Base-by-base conservation (phyloP, 2,113 vertebrate species). In the Carassius gibelio region DNA sequence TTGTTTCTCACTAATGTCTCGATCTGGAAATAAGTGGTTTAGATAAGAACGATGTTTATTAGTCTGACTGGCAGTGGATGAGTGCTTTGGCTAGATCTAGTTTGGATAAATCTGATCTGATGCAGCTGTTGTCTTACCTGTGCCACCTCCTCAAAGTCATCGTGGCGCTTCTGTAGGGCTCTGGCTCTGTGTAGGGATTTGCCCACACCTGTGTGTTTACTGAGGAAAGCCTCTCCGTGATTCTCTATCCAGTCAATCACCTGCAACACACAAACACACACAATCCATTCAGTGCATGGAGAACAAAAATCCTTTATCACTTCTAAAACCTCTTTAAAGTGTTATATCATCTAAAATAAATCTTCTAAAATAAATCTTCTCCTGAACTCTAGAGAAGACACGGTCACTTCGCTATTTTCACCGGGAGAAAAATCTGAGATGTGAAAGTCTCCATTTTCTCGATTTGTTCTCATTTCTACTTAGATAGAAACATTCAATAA, bases 221-320 rank as follows among this genome's bases (percentile, higher is more conserved):
- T 99, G 82, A 99, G 95, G 88, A 99, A 99, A 59, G 98, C 98
- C 93, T 99, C 98, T 30, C 98, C 98, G 0, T 99, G 98, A 90
- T 99, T 99, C 92, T 99, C 98, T 68, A 99, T 99, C 98, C 98
- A 99, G 90, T 99, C 98, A 91, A 99, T 93, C 83, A 99, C 98
- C 98, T 99, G 68, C 42, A 14, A 79, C 19, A 82, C 2, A 3
- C 38, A 84, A 11, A 84, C 64, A 45, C 50, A n/a, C 55, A 83
- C 15, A 68, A 50, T 45, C 36, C 34, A 42, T 42, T 62, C 7
- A 23, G 11, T 0, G 14, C 26, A 21, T 8, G 13, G 64, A 68
- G 30, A 26, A 77, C 26, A 74, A 76, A 66, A 30, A 30, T 30
- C 30, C 30, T 30, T 30, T 30, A 30, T 30, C 30, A 5, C 38